Evolutionary conservation across 23 tunicate species (phyloP).

Genomic region (Halocynthia roretzi): DNA sequence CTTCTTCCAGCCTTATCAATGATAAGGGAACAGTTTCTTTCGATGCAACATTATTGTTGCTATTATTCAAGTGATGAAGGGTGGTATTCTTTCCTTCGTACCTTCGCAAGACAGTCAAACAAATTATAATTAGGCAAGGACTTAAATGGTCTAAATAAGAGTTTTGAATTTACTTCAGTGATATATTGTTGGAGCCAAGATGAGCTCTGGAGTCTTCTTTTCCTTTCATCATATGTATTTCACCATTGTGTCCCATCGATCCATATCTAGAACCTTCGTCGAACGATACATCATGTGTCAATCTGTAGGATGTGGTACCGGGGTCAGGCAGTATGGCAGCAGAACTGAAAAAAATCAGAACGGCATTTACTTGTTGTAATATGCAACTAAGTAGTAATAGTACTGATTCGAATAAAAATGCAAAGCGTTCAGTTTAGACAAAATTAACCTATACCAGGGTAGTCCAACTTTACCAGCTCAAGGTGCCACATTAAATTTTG

Average conservation of each 20-base stretch:
- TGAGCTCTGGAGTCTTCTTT: conserved; percentile 1
- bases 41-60: not conserved
- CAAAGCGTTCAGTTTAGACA: too few species aligned
- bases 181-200: not conserved
- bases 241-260: conserved; percentile 26
- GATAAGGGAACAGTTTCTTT: conserved; percentile 39
- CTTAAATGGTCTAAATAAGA: not conserved
- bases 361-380: not conserved
- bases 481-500: too few species aligned
- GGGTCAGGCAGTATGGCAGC: conserved; percentile 63
- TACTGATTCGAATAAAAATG: too few species aligned
- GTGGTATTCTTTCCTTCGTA: too few species aligned
- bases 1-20: conserved; percentile 33
- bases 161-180: not conserved
- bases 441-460: too few species aligned
- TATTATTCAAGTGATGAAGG: not conserved
- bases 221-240: conserved; percentile 11
- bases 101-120: too few species aligned
- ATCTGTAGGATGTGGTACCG: conserved; percentile 52
- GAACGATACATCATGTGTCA: conserved; percentile 73
- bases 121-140: too few species aligned
- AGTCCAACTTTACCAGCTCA: too few species aligned
- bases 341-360: conserved; percentile 37
- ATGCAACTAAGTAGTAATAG: too few species aligned
- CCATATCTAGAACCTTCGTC: conserved; percentile 80